Evolutionary conservation across 1,140 invertebrate genomes (phyloP).

Genomic region (Pseudobourletiella spinata): DNA sequence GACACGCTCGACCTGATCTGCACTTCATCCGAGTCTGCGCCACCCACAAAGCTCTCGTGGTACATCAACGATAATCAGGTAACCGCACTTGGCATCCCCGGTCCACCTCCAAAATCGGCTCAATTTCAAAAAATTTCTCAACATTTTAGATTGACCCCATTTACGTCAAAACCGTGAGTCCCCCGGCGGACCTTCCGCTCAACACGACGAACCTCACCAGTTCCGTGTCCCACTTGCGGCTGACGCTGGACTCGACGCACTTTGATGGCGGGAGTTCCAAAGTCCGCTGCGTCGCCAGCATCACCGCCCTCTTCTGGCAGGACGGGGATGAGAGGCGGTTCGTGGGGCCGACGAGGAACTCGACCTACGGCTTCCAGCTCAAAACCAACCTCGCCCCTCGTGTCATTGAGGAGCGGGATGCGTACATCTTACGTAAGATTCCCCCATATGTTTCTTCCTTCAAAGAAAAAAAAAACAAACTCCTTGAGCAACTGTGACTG

Average conservation of each 20-base stretch:
- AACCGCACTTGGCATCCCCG: too few species aligned
- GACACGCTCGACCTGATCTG: conserved; percentile 41
- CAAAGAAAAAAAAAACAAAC: too few species aligned
- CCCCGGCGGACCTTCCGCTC: not conserved
- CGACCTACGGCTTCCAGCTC: too few species aligned
- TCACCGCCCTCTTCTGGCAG: conserved; percentile 27
- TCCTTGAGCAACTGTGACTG: too few species aligned
- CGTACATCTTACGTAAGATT: too few species aligned
- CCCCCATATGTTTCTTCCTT: too few species aligned
- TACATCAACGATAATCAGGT: conserved; percentile 45
- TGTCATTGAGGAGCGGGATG: too few species aligned
- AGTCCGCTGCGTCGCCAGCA: conserved; percentile 28
- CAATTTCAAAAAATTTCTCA: too few species aligned
- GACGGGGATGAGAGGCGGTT: conserved; percentile 30
- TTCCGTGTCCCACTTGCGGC: conserved; percentile 14
- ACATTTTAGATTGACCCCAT: not conserved
- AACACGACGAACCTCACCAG: conserved; percentile 8
- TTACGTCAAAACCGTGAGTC: conserved; percentile 4
- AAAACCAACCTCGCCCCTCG: too few species aligned
- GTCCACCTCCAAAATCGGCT: too few species aligned
- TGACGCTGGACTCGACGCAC: conserved; percentile 24
- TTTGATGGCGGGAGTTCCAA: conserved; percentile 33
- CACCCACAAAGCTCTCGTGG: conserved; percentile 42
- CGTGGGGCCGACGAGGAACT: too few species aligned
- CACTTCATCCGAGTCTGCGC: conserved; percentile 38